phyloP scores from a whole-genome alignment of 2,113 vertebrate species.

The Rhea americana region DNA sequence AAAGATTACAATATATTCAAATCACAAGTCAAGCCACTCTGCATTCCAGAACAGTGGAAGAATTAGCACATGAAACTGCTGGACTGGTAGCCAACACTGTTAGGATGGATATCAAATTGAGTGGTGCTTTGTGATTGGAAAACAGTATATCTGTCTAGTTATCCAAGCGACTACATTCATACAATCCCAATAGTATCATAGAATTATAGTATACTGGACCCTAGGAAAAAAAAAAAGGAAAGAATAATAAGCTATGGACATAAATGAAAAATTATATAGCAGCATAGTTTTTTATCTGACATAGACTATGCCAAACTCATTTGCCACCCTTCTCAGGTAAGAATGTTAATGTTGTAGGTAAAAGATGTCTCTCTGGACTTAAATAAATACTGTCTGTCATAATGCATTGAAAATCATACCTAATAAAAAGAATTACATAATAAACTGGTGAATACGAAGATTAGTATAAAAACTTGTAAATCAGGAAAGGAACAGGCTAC shows the following conservation, averaged over 20 bases:
- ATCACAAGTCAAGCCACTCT: neutral
- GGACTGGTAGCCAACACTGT: rapidly evolving
- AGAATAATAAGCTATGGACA: no score
- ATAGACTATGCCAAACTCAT: no score
- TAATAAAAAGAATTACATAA: neutral
- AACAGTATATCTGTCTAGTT: neutral
- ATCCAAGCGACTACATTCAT: neutral
- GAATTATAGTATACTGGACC: rapidly evolving
- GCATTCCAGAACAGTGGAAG: rapidly evolving
- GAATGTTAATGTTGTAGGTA: neutral
- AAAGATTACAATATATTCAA: neutral
- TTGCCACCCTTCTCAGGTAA: neutral
- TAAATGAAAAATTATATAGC: neutral
- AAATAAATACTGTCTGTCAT: neutral
- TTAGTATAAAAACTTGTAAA: neutral
- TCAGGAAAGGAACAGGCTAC: neutral
- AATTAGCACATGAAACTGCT: rapidly evolving
- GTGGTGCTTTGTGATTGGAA: neutral
- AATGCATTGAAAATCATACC: neutral
- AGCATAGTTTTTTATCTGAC: neutral
- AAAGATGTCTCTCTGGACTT: neutral
- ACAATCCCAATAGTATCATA: no score
- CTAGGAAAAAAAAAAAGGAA: neutral
- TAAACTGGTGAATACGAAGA: neutral
- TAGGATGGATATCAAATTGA: no score